A percentile compares a stretch with the other conserved stretches of the same genome.
Conservation (phyloP, 2,797 vertebrate species). For the Neosilurus hyrtlii region DNA sequence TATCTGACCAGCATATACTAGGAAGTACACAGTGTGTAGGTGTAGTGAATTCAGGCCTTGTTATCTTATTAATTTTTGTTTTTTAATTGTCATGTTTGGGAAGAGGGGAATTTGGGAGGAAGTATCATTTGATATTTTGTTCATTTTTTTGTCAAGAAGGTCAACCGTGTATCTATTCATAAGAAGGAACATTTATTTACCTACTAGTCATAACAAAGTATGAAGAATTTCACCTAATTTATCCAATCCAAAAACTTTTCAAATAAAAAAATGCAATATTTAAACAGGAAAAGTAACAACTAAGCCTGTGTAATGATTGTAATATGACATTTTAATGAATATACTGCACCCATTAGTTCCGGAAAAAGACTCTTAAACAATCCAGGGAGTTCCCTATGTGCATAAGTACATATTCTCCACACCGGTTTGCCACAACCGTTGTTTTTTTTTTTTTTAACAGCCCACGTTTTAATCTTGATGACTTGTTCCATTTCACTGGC, state of each 20-base stretch:
- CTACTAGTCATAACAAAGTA: background rate
- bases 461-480: constrained; percentile 45
- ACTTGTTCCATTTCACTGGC: constrained; percentile 56
- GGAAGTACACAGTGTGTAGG: background rate
- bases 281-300: background rate
- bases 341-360: background rate
- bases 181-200: background rate
- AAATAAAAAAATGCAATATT: background rate
- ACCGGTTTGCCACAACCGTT: constrained; percentile 45
- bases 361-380: constrained; percentile 57
- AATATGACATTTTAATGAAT: background rate
- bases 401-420: constrained; percentile 17
- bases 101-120: background rate
- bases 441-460: constrained; percentile 15
- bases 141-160: background rate
- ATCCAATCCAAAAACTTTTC: background rate
- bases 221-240: background rate
- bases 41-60: too few species aligned
- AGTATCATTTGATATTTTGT: background rate
- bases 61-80: constrained; percentile 27
- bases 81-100: background rate
- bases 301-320: background rate
- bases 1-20: constrained; percentile 2
- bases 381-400: constrained; percentile 47
- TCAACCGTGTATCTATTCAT: background rate